Evolutionary conservation across 2,888 invertebrate genomes (phyloP), one percentile per base, ranked within the genome.

Genomic region (Dione vanillae): DNA sequence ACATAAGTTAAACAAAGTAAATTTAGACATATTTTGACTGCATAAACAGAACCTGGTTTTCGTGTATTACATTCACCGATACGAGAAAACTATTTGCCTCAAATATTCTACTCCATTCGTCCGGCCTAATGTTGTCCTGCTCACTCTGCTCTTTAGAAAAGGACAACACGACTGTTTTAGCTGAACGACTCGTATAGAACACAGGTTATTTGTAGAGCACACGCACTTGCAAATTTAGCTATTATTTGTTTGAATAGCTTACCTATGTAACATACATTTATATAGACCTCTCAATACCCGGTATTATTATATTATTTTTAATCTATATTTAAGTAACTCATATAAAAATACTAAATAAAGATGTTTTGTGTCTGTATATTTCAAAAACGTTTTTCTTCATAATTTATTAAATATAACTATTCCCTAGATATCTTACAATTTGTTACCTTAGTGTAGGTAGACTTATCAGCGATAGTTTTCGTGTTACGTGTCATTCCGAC

Each of bases 181-280:
- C 65, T 65, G 73, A 56, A 67, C 75, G 65, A 67, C 66, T 67
- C 49, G 75, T 75, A 69, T 54, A 77, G 75, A 70, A 74, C 67
- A 58, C 79, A 76, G 75, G 83, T 84, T 86, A 88, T 88, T 88
- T 88, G 82, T 76, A 78, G 80, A 78, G 78, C 78, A 76, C 79
- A 78, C 79, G 77, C 79, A 83, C 79, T 81, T 78, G 82, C 83
- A 77, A 83, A 83, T 80, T 81, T 80, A 74, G 80, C 80, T 79
- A 75, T 72, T 71, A 51, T 45, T 54, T 43, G 45, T 47, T 59
- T 52, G 43, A 65, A 68, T 58, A 61, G 11, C 16, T 54, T 61
- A 79, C 76, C 78, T 78, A 77, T 71, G 76, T 77, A 73, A n/a
- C 58, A 19, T 35, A 10, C 37, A 35, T 45, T 40, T 58, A 58